Conservation (phyloP, 35 echinoderm and acorn worm genomes). For the Lytechinus variegatus region DNA sequence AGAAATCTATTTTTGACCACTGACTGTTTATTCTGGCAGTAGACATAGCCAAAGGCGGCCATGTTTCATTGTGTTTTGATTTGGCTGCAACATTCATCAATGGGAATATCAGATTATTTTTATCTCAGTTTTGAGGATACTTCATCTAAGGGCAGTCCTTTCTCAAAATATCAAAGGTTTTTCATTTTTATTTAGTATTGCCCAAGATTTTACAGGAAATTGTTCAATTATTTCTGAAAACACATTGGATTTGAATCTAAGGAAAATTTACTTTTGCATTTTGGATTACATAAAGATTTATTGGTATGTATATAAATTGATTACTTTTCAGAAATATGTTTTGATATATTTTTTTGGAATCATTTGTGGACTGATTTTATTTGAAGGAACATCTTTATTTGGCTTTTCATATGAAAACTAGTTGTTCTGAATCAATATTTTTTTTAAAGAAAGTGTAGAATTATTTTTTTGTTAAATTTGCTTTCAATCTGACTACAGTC, state of each 20-base stretch:
- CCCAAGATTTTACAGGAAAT: not conserved
- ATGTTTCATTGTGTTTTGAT: not conserved
- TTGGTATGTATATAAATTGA: not conserved
- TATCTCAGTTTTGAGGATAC: not conserved
- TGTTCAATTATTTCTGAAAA: not conserved
- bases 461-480: no score
- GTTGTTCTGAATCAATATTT: not conserved
- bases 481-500: no score
- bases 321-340: not conserved
- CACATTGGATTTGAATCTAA: not conserved
- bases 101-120: slow-evolving; percentile 14
- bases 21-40: not conserved
- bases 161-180: not conserved
- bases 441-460: not conserved
- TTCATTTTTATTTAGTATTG: not conserved
- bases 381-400: not conserved
- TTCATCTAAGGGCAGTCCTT: not conserved
- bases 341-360: not conserved
- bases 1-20: not conserved
- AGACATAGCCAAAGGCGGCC: not conserved
- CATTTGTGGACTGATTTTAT: not conserved
- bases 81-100: not conserved
- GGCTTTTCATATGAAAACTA: not conserved
- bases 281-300: not conserved
- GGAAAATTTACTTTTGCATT: not conserved